These are phyloP conservation scores for Siphonodentalium dalli DNA, from an alignment of 2,888 invertebrate species.

Conservation along the genomic window DNA sequence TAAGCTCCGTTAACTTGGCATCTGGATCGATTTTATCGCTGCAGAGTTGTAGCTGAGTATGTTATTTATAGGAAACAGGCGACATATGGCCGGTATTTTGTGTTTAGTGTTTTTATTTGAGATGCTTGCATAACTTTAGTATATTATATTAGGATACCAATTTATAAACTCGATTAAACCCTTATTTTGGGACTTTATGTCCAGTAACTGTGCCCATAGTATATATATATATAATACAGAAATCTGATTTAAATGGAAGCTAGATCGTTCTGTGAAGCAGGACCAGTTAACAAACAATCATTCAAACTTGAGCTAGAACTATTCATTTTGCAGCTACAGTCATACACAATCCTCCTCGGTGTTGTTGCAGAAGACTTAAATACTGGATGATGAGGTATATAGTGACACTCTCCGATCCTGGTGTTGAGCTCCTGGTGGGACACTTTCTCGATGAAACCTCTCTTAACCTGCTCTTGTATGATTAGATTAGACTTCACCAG, in stretches of 20 bases:
- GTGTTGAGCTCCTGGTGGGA: background rate
- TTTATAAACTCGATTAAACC: no score
- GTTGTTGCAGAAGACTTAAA: conserved; percentile 19
- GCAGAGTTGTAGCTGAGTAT: no score
- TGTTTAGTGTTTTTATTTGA: no score
- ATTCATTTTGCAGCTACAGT: conserved; percentile 17
- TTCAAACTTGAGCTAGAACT: conserved; percentile 24
- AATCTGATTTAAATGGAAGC: conserved; percentile 23
- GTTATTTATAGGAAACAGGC: no score
- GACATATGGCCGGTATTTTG: no score
- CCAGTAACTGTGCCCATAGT: no score
- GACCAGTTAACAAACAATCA: conserved; percentile 20
- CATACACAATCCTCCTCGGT: conserved; percentile 21
- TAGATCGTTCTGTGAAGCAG: conserved; percentile 21
- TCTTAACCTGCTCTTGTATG: conserved; percentile 4
- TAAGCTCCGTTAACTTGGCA: no score
- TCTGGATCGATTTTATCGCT: no score
- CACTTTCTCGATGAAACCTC: conserved; percentile 12
- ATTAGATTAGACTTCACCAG: conserved; percentile 3
- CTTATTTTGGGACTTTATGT: no score
- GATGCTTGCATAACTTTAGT: no score
- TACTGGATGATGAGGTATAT: conserved; percentile 20
- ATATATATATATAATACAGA: no score
- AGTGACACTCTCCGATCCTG: background rate
- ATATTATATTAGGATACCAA: no score